Conservation (phyloP, 2,888 invertebrate species). For the Dasypogon diadema region DNA sequence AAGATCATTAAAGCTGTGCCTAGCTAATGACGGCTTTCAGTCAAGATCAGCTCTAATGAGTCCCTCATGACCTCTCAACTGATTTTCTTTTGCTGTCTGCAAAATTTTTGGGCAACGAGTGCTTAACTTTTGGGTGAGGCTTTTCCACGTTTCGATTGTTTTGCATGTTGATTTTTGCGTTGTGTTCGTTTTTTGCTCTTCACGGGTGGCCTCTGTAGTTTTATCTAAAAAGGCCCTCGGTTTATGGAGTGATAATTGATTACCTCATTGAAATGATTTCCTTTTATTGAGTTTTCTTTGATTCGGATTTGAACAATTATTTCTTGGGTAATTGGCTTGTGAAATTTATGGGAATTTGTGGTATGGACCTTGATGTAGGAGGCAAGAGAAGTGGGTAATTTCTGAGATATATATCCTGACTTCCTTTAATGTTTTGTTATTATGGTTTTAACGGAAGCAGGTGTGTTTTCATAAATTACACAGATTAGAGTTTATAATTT, state of each 20-base stretch:
- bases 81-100: constrained; percentile 28
- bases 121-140: constrained; percentile 27
- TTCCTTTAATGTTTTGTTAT: too few relatives aligned
- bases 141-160: constrained; percentile 37
- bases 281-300: not conserved
- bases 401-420: too few relatives aligned
- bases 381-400: too few relatives aligned
- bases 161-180: constrained; percentile 41
- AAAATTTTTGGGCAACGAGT: not conserved
- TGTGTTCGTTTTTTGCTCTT: not conserved
- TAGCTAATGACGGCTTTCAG: constrained; percentile 41
- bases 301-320: not conserved
- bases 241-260: constrained; percentile 37
- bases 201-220: constrained; percentile 25
- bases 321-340: not conserved
- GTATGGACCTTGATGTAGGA: too few relatives aligned
- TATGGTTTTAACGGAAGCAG: too few relatives aligned
- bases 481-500: too few relatives aligned
- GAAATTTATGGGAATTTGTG: not conserved
- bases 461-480: too few relatives aligned
- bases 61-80: constrained; percentile 46
- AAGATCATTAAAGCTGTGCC: constrained; percentile 39
- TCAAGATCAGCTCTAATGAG: constrained; percentile 49
- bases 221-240: constrained; percentile 8
- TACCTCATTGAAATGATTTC: constrained; percentile 11